Conservation (phyloP, 2,888 invertebrate species). For the Atethmia centrago region DNA sequence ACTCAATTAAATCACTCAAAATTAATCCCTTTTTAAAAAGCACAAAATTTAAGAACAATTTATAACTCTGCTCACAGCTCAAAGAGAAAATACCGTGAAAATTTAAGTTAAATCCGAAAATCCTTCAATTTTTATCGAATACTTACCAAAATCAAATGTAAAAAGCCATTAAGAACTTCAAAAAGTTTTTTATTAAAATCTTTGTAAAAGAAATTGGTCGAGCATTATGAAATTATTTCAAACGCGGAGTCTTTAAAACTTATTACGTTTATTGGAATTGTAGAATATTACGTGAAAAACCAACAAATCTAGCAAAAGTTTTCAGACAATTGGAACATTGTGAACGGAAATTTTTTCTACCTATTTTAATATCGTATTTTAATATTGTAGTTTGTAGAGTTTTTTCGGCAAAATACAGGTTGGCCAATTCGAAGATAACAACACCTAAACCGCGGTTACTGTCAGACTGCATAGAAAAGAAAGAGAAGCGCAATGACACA, state of each 20-base stretch:
- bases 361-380: constrained; percentile 10
- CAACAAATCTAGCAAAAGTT: constrained; percentile 30
- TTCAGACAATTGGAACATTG: constrained; percentile 23
- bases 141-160: constrained; percentile 64
- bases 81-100: constrained; percentile 28
- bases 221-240: constrained; percentile 63
- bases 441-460: too few species aligned
- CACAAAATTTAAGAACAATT: not conserved
- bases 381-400: not conserved
- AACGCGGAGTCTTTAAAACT: constrained; percentile 46
- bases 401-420: not conserved
- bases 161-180: constrained; percentile 64
- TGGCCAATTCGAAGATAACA: too few species aligned
- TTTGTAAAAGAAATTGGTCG: constrained; percentile 57
- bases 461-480: too few species aligned
- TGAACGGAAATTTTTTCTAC: not conserved
- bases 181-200: constrained; percentile 68
- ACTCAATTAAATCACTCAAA: not conserved
- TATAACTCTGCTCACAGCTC: not conserved
- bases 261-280: constrained; percentile 48
- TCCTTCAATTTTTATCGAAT: constrained; percentile 58
- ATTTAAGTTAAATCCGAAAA: constrained; percentile 33
- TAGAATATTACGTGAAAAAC: constrained; percentile 25
- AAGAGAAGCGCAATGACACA: too few species aligned
- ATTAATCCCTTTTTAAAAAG: not conserved